Percentiles rank a stretch among this genome's conserved stretches.
phyloP scores from a whole-genome alignment of 2,888 invertebrate genomes.

The Megamerina dolium region DNA sequence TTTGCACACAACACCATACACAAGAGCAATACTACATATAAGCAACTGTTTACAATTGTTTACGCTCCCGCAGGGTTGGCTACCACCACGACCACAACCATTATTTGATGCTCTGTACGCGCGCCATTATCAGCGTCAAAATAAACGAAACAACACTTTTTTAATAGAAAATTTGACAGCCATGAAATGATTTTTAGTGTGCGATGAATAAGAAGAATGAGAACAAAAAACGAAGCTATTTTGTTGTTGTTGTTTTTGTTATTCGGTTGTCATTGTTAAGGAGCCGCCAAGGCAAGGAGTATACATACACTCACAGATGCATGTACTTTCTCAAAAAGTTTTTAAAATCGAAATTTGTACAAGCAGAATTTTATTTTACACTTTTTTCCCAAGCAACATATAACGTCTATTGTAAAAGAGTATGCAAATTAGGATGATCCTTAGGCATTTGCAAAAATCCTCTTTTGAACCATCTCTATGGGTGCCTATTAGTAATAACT shows the following conservation, averaged over 20 bases:
- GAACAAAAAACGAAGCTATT: constrained; percentile 8
- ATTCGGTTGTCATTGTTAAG: constrained; percentile 12
- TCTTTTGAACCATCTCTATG: too few relatives aligned
- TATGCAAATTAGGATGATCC: too few relatives aligned
- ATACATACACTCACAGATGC: too few relatives aligned
- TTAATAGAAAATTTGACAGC: constrained; percentile 32
- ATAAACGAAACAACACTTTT: constrained; percentile 25
- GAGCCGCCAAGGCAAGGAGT: constrained; percentile 1
- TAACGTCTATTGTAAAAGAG: too few relatives aligned
- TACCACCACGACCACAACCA: too few relatives aligned
- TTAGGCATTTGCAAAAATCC: too few relatives aligned
- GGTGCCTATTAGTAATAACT: too few relatives aligned
- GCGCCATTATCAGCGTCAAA: constrained; percentile 6
- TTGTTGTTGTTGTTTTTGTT: constrained; percentile 10
- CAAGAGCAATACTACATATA: neutral
- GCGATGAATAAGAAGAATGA: neutral
- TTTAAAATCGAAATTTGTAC: too few relatives aligned
- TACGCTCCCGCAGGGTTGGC: too few relatives aligned
- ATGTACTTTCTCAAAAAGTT: too few relatives aligned
- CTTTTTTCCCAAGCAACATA: too few relatives aligned
- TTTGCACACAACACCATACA: neutral
- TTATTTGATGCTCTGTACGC: neutral
- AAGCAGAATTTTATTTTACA: too few relatives aligned
- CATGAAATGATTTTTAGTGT: constrained; percentile 28
- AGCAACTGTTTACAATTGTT: neutral